These are phyloP conservation scores for Phoxinus dragarum DNA, from an alignment of 2,797 vertebrate genomes.

Conservation along the genomic window DNA sequence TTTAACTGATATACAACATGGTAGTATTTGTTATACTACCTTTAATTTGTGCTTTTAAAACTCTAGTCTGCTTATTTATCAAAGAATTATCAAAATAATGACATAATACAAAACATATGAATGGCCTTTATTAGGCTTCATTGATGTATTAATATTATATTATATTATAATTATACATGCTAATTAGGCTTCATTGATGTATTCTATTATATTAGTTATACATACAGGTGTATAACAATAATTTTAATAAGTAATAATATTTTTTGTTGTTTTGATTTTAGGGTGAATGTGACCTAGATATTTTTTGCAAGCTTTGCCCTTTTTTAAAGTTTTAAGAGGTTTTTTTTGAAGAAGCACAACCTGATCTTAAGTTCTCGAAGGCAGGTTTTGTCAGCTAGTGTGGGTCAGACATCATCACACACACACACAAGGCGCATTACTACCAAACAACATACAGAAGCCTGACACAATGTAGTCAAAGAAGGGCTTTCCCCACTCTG, in stretches of 20 bases:
- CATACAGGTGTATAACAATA: not conserved
- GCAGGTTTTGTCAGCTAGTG: not conserved
- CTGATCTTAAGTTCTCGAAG: not conserved
- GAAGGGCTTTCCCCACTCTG: constrained; percentile 36
- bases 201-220: not conserved
- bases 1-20: not conserved
- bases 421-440: not conserved
- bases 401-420: not conserved
- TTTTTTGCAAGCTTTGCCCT: not conserved
- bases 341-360: not conserved
- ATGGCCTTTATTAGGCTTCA: not conserved
- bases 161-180: too few species aligned
- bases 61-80: not conserved
- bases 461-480: not conserved
- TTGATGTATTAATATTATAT: not conserved
- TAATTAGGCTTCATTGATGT: not conserved
- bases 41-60: not conserved
- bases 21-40: not conserved
- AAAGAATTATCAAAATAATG: not conserved
- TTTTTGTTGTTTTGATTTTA: not conserved
- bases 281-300: not conserved
- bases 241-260: not conserved
- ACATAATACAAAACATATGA: not conserved
- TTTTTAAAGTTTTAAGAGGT: too few species aligned
- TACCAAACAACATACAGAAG: not conserved